Base-by-base conservation (phyloP, 2,888 invertebrate species). In the Stenchaetothrips biformis region DNA sequence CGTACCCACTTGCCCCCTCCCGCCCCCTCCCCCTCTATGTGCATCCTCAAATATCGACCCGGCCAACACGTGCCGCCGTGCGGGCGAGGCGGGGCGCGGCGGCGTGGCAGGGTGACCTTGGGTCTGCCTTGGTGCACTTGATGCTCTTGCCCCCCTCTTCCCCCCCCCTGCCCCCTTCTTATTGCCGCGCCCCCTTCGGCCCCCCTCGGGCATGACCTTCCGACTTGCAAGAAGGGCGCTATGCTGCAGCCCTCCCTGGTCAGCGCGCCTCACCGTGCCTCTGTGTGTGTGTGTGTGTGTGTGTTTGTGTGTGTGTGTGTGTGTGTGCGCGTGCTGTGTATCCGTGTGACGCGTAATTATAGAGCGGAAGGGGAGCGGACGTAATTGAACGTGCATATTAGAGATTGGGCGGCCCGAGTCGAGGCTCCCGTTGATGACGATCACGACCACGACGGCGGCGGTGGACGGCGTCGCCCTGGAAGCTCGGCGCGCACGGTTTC, bases 41-140 rank as follows among this genome's bases (percentile, higher is more conserved):
- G 67, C 67, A 74, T 74, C 67, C 67, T 25, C 25, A 74, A 74
- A 74, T 74, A 74, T 74, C 67, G 67, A 74, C 67, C 67, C 67
- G 11, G 11, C 67, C 21, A 11, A n/a, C 67, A 74, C 67, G 67
- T 74, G 67, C 67, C 67, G 25, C 67, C 67, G 13, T 74, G 67
- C 67, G 67, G 37, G 53, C 53, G 53, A 53, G 16, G 53, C 53
- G 53, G 53, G 53, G 13, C 53, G 53, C 3, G 53, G 53, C 53
- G 67, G 13, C 18, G 25, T 9, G 67, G 67, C 21, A 74, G 25
- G 25, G 25, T 74, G 67, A 74, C 67, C 67, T 74, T 74, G 67
- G 67, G 67, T 25, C 67, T 21, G 67, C 67, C 67, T n/a, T 74
- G 67, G 21, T 74, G 67, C 67, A 74, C 67, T 74, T 74, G 67